A percentile compares a stretch with the other conserved stretches of the same genome.
Evolutionary conservation across 2,888 invertebrate species (phyloP).

Genomic region (Leptarthrus brevirostris): DNA sequence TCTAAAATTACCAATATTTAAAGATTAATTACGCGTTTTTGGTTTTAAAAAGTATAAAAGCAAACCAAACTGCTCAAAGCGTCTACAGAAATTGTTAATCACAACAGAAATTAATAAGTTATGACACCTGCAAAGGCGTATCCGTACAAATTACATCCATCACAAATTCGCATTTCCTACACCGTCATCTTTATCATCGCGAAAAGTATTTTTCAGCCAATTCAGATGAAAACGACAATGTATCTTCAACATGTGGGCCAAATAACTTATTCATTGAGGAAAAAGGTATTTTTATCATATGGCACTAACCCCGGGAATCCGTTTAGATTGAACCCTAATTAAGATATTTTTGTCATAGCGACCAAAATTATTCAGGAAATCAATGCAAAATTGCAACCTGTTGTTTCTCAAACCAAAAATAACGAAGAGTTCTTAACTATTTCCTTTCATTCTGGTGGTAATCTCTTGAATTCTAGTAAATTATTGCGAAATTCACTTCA

Average conservation of each 20-base stretch:
- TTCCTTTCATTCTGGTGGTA: not conserved
- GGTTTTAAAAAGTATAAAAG: no score
- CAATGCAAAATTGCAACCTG: conserved; percentile 23
- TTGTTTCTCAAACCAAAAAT: conserved; percentile 11
- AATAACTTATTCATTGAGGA: not conserved
- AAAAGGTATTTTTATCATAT: not conserved
- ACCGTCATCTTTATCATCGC: no score
- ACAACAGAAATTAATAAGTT: no score
- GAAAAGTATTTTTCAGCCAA: no score
- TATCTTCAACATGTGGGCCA: not conserved
- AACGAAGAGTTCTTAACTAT: not conserved
- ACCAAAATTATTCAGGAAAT: conserved; percentile 27
- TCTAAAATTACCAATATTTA: no score
- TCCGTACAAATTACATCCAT: no score
- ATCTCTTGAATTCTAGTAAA: not conserved
- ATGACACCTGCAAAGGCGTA: no score
- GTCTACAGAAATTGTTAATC: no score
- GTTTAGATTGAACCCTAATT: conserved; percentile 14
- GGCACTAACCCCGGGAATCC: not conserved
- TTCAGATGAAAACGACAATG: no score
- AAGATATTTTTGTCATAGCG: conserved; percentile 38
- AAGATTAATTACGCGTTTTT: no score
- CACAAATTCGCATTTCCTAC: no score
- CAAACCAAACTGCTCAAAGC: no score
- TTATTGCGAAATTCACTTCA: conserved; percentile 10